Evolutionary conservation across 2,113 vertebrate genomes (phyloP), one percentile per base, ranked within the genome.

Genomic region (Cygnus buccinator): DNA sequence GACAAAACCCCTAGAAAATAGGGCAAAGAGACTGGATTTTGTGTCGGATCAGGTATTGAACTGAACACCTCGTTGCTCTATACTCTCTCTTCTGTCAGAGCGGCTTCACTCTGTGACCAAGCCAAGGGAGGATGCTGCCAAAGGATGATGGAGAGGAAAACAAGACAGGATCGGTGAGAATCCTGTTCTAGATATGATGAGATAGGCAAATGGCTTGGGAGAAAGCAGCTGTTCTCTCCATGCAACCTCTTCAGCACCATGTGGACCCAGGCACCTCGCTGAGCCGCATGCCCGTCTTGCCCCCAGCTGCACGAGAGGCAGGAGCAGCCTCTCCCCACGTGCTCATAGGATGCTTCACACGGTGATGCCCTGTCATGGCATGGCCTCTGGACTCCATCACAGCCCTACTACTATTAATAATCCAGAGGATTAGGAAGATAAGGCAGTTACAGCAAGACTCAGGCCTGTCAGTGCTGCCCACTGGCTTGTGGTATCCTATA

Each of bases 361-460:
- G 5, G 13, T 13, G 61, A 46, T 75, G 92, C 90, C 48, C 94
- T 94, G 89, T 95, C 89, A 90, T 7, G 4, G 54, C 2, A 31
- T 72, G 77, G 96, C 92, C 90, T 96, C 96, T 94, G 95, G 90
- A 96, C 84, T 88, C 77, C 39, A 92, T 95, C 95, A 95, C 92
- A 89, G 70, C 92, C 70, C 89, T 84, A 65, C 95, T 93, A 92
- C 96, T 96, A 96, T 96, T 95, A 96, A 95, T 96, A 97, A 96
- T 96, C 66, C 80, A 37, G 80, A 85, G 95, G 95, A 95, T 96
- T 95, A 96, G 77, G 33, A 92, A 96, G 92, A 95, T 96, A 97
- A 96, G 31, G 10, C 70, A 21, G 89, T 70, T 76, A 62, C 74
- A 80, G 89, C 89, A 35, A 37, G 86, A 66, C 91, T 89, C 19